phyloP scores from a whole-genome alignment of 2,113 vertebrate species.

The Corythoichthys intestinalis region DNA sequence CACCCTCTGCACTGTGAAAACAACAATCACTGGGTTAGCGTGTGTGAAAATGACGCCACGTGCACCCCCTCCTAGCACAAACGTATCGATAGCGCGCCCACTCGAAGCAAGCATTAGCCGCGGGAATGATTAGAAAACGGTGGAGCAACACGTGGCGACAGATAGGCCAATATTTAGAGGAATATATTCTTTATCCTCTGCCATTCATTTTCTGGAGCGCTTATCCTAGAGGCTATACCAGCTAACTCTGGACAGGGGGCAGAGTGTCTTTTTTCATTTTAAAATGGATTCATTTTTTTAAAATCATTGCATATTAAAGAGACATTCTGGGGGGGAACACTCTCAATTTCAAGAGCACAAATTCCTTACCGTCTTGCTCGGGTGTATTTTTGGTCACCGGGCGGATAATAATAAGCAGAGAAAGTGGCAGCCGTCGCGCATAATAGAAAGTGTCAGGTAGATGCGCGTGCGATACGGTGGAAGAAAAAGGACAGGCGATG shows the following conservation, averaged over 20 bases:
- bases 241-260: too few species aligned
- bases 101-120: too few species aligned
- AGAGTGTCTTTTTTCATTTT: too few species aligned
- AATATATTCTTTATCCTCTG: too few species aligned
- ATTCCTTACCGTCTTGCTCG: not conserved
- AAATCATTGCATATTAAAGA: too few species aligned
- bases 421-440: not conserved
- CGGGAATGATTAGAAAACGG: too few species aligned
- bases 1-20: constrained; percentile 35
- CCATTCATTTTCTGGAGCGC: too few species aligned
- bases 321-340: too few species aligned
- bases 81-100: not conserved
- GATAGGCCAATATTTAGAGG: too few species aligned
- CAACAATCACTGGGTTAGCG: constrained; percentile 4
- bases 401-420: not conserved
- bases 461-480: not conserved
- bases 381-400: not conserved
- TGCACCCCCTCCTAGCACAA: not conserved
- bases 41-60: not conserved
- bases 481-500: not conserved
- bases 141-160: too few species aligned
- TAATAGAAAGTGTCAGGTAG: constrained; percentile 5
- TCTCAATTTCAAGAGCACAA: not conserved
- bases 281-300: too few species aligned
- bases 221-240: too few species aligned